phyloP scores from a whole-genome alignment of 37 sponge, comb jelly and placozoan species.

The Petrosia ficiformis region DNA sequence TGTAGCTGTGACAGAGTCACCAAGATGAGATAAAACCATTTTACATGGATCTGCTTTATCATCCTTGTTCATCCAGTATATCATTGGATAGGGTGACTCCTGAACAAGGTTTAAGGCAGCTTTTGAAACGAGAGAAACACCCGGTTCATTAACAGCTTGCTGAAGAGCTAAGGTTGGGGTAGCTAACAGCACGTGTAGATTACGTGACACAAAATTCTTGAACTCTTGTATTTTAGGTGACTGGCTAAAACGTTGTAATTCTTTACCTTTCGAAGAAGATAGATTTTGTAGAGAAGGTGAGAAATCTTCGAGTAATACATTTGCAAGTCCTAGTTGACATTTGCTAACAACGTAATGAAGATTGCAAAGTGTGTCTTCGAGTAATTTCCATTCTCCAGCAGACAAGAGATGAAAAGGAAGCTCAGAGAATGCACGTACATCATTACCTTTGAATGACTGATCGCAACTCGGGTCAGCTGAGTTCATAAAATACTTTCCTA shows the following conservation, averaged over 20 bases:
- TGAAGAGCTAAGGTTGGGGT: slow-evolving; percentile 80
- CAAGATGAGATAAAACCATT: slow-evolving; percentile 54
- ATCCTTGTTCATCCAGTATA: slow-evolving; percentile 76
- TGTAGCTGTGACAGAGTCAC: slow-evolving; percentile 53
- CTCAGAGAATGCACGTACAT: slow-evolving; percentile 79
- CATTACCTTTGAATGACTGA: slow-evolving; percentile 61
- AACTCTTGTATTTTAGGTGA: slow-evolving; percentile 54
- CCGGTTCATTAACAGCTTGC: slow-evolving; percentile 89
- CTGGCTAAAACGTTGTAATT: slow-evolving; percentile 49
- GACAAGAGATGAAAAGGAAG: slow-evolving; percentile 78
- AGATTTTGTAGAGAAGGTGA: slow-evolving; percentile 34
- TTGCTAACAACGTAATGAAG: slow-evolving; percentile 75
- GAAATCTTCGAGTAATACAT: slow-evolving; percentile 82
- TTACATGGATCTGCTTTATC: slow-evolving; percentile 48
- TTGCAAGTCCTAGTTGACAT: slow-evolving; percentile 69
- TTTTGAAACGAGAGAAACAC: slow-evolving; percentile 30
- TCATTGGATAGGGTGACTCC: slow-evolving; percentile 33
- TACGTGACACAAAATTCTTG: slow-evolving; percentile 80
- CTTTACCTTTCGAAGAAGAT: slow-evolving; percentile 40
- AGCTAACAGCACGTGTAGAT: slow-evolving; percentile 65
- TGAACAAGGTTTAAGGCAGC: slow-evolving; percentile 25
- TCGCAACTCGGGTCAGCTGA: slow-evolving; percentile 73
- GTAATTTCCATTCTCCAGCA: slow-evolving; percentile 64
- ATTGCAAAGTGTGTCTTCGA: slow-evolving; percentile 66
- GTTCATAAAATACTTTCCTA: slow-evolving; percentile 58